A percentile compares a stretch with the other conserved stretches of the same genome.
Evolutionary conservation across 1,140 invertebrate species (phyloP).

Genomic region (Leucophenga varia): DNA sequence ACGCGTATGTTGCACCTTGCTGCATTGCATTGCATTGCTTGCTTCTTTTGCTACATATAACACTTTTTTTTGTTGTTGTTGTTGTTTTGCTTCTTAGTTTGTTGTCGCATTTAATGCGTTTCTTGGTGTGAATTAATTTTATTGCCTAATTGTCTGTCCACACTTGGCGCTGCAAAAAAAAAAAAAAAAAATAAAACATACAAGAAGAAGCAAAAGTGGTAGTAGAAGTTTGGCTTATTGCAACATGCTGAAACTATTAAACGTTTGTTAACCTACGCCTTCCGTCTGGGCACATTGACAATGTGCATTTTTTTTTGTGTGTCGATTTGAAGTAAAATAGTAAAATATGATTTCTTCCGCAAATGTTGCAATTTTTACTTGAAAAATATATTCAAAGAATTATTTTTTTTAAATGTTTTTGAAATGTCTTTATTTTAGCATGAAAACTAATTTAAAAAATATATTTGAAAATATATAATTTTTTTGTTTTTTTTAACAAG

Average conservation of each 20-base stretch:
- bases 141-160: constrained; percentile 33
- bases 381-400: no score
- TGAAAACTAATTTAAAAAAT: no score
- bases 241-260: constrained; percentile 35
- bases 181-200: no score
- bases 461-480: no score
- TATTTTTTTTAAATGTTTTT: constrained; percentile 11
- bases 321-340: no score
- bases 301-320: constrained; percentile 8
- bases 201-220: no score
- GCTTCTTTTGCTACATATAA: not conserved
- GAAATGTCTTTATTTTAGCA: constrained; percentile 29
- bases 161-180: constrained; percentile 4
- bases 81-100: no score
- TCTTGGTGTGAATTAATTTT: constrained; percentile 37
- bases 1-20: constrained; percentile 22
- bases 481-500: no score
- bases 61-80: constrained; percentile 14
- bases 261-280: constrained; percentile 27
- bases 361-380: no score
- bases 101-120: constrained; percentile 29
- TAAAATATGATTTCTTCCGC: no score
- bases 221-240: not conserved
- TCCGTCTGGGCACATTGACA: constrained; percentile 7
- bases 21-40: not conserved